Evolutionary conservation across 2,113 vertebrate species (phyloP).

Genomic region (Alosa alosa): DNA sequence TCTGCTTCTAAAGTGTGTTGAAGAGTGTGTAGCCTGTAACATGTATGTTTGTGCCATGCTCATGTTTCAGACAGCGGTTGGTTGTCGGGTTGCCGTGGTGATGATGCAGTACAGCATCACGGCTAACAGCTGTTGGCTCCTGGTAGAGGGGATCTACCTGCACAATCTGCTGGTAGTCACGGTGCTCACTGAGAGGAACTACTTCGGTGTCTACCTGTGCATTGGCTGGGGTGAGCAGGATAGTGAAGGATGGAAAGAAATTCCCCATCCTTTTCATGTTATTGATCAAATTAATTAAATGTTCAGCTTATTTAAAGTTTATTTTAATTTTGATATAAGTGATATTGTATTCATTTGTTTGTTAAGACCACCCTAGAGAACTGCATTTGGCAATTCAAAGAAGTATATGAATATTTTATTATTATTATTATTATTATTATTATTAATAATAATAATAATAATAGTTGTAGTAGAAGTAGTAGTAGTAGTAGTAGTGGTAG

Average conservation of each 20-base stretch:
- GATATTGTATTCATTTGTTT: not conserved
- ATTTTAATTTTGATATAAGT: no score
- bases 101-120: constrained; percentile 99
- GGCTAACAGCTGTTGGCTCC: constrained; percentile 96
- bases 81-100: constrained; percentile 87
- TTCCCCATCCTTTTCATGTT: not conserved
- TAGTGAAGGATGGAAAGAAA: not conserved
- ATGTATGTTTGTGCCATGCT: not conserved
- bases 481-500: no score
- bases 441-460: no score
- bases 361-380: not conserved
- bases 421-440: not conserved
- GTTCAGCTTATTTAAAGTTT: no score
- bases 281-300: not conserved
- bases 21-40: not conserved
- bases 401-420: not conserved
- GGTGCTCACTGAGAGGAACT: constrained; percentile 88
- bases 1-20: not conserved
- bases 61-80: constrained; percentile 76
- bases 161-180: constrained; percentile 90
- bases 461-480: no score
- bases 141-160: constrained; percentile 97
- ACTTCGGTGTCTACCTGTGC: constrained; percentile 91
- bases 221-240: constrained; percentile 91
- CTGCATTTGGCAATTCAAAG: constrained; percentile 2